phyloP scores from a whole-genome alignment of 2,888 invertebrate species.

The Scelioninae gen. 2 region DNA sequence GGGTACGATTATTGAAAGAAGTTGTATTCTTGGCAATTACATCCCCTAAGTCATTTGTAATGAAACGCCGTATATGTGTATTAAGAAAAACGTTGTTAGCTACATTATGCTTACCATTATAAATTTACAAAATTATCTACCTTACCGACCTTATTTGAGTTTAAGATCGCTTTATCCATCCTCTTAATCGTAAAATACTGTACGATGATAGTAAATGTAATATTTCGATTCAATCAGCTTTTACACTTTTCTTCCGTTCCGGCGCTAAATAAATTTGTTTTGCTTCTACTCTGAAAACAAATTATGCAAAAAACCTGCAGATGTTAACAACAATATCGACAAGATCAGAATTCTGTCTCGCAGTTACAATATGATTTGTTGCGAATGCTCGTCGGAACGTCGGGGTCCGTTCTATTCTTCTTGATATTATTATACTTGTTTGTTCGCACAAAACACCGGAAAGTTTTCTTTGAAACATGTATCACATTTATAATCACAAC shows the following conservation, averaged over 20 bases:
- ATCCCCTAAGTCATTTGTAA: no score
- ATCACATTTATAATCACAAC: slow-evolving; percentile 74
- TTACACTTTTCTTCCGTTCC: background rate
- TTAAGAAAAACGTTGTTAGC: no score
- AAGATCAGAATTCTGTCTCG: slow-evolving; percentile 63
- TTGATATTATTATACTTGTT: no score
- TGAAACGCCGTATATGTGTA: no score
- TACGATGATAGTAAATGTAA: slow-evolving; percentile 22
- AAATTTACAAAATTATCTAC: no score
- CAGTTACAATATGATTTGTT: slow-evolving; percentile 56
- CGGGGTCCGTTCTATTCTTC: no score
- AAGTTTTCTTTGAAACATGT: slow-evolving; percentile 63
- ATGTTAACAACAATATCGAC: no score
- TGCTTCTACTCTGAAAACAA: background rate
- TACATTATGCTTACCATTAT: no score
- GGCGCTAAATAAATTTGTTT: background rate
- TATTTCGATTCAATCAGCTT: background rate
- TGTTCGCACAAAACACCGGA: slow-evolving; percentile 4
- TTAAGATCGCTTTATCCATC: no score
- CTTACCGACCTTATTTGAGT: no score
- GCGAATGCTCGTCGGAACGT: slow-evolving; percentile 17
- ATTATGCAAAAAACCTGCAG: background rate
- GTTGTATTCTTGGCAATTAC: no score
- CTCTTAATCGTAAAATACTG: slow-evolving; percentile 51
- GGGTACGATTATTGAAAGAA: no score